Percentiles rank a stretch among this genome's conserved stretches.
phyloP scores from a whole-genome alignment of 2,113 vertebrate species.

The Syngnathus scovelli region DNA sequence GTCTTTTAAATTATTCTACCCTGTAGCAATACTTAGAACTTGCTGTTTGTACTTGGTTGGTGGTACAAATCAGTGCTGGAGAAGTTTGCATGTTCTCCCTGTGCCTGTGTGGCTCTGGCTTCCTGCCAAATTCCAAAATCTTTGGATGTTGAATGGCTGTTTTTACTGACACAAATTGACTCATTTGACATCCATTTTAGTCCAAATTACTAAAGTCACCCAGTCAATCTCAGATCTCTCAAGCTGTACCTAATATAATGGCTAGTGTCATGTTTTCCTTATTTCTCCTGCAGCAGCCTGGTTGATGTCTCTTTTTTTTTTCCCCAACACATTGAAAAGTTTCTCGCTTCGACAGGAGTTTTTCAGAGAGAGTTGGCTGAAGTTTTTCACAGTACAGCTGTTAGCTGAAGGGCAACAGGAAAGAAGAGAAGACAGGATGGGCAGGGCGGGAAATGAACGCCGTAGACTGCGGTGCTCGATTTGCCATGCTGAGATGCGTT shows the following conservation, averaged over 20 bases:
- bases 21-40: too few relatives aligned
- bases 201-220: too few relatives aligned
- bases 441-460: constrained; percentile 55
- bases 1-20: neutral
- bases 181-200: too few relatives aligned
- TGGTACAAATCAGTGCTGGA: neutral
- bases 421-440: constrained; percentile 58
- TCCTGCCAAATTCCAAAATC: neutral
- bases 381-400: constrained; percentile 87
- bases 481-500: constrained; percentile 64
- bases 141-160: neutral
- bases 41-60: neutral
- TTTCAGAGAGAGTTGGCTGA: constrained; percentile 30
- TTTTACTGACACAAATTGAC: too few relatives aligned
- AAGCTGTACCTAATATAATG: neutral
- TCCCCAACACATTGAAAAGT: neutral
- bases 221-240: neutral
- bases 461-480: constrained; percentile 56
- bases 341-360: neutral
- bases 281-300: neutral
- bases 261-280: neutral
- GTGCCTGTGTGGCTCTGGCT: too few relatives aligned
- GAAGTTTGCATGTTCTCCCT: neutral
- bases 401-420: constrained; percentile 71
- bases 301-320: neutral